Evolutionary conservation across 1,140 invertebrate genomes (phyloP).

Genomic region (Drosophila rufa): DNA sequence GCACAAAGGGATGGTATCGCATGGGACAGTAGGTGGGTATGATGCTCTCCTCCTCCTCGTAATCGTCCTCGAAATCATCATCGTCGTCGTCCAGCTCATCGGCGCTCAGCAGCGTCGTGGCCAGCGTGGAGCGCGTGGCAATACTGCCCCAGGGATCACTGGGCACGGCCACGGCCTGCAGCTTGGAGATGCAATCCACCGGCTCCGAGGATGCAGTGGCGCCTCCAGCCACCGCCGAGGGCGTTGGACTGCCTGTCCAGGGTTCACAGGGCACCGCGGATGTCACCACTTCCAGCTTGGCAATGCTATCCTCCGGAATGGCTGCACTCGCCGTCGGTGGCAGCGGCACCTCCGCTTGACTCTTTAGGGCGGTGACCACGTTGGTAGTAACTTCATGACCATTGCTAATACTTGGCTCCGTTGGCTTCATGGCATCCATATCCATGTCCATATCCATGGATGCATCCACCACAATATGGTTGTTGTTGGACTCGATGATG

Average conservation of each 20-base stretch:
- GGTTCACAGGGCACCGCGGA: conserved; percentile 70
- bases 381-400: conserved; percentile 81
- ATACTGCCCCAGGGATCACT: conserved; percentile 86
- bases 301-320: conserved; percentile 86
- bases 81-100: conserved; percentile 86
- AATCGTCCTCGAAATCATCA: conserved; percentile 87
- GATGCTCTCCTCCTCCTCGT: conserved; percentile 85
- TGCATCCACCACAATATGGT: conserved; percentile 64
- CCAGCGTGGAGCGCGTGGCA: conserved; percentile 85
- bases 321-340: conserved; percentile 74
- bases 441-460: conserved; percentile 25
- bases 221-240: conserved; percentile 24
- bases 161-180: conserved; percentile 86
- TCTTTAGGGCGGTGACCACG: conserved; percentile 33
- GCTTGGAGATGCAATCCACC: conserved; percentile 83
- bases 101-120: conserved; percentile 85
- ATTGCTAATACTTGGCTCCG: conserved; percentile 73
- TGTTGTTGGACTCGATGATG: conserved; percentile 56
- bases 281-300: conserved; percentile 84
- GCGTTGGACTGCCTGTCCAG: conserved; percentile 58
- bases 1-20: conserved; percentile 75
- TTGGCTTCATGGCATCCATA: conserved; percentile 33
- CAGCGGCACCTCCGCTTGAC: conserved; percentile 75
- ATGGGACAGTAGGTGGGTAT: conserved; percentile 84
- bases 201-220: conserved; percentile 47